Base-by-base conservation (phyloP, 2,113 vertebrate genomes). In the Eptatretus burgeri region DNA sequence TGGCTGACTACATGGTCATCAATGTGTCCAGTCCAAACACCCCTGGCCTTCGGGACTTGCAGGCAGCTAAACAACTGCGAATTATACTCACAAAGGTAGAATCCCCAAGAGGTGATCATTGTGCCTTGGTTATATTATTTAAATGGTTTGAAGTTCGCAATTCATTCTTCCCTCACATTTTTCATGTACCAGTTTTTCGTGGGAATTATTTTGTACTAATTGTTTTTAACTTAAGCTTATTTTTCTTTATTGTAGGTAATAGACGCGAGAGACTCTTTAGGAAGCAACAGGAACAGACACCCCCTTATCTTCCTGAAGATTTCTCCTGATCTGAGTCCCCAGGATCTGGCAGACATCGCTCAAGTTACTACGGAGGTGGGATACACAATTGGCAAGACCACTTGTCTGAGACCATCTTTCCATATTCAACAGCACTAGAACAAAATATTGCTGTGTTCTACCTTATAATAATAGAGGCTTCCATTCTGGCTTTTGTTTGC, bases 21-120 rank as follows among this genome's bases (percentile, higher is more conserved):
- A 98, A 98, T 0, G 79, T 98, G 68, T 95, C 89, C 76, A 94
- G 91, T 70, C 91, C 91, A 0, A 98, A 98, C 70, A 95, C 91
- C 0, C 80, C 80, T 0, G 86, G 86, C 60, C 78, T 98, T 50
- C 74, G 86, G 64, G 73, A 75, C 52, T 75, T 95, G 64, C 91
- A 98, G 73, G 79, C 80, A 51, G 27, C 27, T 5, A 41, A 41
- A 41, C 27, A 41, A 41, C 27, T 41, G 27, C 27, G 27, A 41
- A 41, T 41, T 7, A 41, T 41, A 41, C 27, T 41, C 27, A 41
- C 27, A 41, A 41, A 41, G 27, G 27, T 41, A 41, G 27, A 41
- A 41, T 41, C 7, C 27, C 27, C 27, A 41, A 41, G 27, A 41
- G 27, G 27, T 41, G 3, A 41, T 41, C 27, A 41, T 60, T 49